Percentiles rank a stretch among this genome's conserved stretches.
These are phyloP conservation scores for Emydocephalus ijimae DNA, from an alignment of 2,113 vertebrate genomes.

Conservation along the genomic window DNA sequence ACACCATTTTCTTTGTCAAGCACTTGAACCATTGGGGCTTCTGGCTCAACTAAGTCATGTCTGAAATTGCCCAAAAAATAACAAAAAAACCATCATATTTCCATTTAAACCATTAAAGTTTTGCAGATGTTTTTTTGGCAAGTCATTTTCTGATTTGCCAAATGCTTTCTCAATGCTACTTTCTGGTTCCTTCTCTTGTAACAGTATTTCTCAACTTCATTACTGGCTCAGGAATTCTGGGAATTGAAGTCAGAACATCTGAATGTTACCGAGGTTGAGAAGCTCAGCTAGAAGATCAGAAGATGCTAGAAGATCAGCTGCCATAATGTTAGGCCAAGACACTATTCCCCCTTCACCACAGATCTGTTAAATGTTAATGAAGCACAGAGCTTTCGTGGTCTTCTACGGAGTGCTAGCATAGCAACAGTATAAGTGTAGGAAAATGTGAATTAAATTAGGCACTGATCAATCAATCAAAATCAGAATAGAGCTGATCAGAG, in stretches of 20 bases:
- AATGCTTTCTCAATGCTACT: background rate
- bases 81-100: background rate
- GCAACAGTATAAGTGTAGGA: background rate
- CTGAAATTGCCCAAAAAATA: background rate
- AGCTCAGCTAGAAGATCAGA: too few species aligned
- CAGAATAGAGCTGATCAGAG: background rate
- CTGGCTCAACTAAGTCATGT: background rate
- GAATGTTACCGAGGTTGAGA: too few species aligned
- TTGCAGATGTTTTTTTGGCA: background rate
- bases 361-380: background rate
- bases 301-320: background rate
- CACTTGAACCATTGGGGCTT: background rate
- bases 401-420: background rate
- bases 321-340: background rate
- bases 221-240: too few species aligned
- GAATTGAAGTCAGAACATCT: too few species aligned
- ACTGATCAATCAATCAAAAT: background rate
- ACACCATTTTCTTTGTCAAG: background rate
- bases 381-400: background rate
- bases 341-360: background rate
- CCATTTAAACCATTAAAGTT: background rate
- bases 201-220: too few species aligned
- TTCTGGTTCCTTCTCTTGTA: background rate
- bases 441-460: background rate
- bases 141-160: background rate